Base-by-base conservation (phyloP, 2,888 invertebrate genomes). In the Petrolisthes manimaculis region DNA sequence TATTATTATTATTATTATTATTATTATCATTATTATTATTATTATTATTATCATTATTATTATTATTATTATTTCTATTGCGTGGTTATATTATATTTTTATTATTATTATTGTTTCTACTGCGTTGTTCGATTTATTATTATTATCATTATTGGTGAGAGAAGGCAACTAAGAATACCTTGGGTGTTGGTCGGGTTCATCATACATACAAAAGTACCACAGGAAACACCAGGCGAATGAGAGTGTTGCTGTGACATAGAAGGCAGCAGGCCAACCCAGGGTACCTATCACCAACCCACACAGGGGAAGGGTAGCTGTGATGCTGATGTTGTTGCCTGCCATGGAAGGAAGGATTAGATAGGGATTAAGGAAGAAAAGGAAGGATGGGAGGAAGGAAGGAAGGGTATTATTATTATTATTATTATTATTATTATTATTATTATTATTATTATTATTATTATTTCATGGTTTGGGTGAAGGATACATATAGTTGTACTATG, bases 281-380 rank as follows among this genome's bases (percentile, higher is more conserved):
- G 95, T 94, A 8, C 95, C 95, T 91, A 97, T 96, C 87, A 98
- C 95, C 92, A 95, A 95, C 37, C 97, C 97, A 92, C 96, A 96
- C 90, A 97, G 94, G 0, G 97, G 97, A 95, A 98, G 96, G 0
- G 97, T 97, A 79, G 97, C 94, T 6, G 98, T 97, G 56, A 97
- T 98, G 54, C 98, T 98, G 92, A 98, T 94, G 9, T 97, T 96
- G 51, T 97, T 97, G 9, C 98, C 97, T 97, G 75, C 0, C 4
- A 51, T 51, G 51, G n/a, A 55, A 37, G 54, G n/a, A 18, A 18
- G 1, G 18, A 14, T 61, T 9, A 9, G 14, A 14, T 1, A 71
- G 24, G 18, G 24, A 71, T 21, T n/a, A 24, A 24, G n/a, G 74
- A n/a, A n/a, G 53, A 54, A 12, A 54, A 14, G 18, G 78, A 53